Conservation (phyloP, 1,140 invertebrate species). For the Carcinoscorpius rotundicauda region DNA sequence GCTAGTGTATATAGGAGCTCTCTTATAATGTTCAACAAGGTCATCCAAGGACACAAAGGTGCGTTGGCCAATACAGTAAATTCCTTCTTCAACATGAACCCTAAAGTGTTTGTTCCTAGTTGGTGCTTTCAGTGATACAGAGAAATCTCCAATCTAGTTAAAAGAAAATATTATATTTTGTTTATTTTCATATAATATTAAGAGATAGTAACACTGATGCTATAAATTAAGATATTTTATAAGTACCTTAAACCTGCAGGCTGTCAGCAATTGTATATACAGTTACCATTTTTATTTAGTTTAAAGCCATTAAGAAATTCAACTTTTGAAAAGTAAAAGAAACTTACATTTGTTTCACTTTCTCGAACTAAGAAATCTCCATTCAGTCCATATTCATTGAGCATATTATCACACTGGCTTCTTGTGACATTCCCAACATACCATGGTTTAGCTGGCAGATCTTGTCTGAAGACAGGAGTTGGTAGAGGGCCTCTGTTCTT, state of each 20-base stretch:
- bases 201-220: no score
- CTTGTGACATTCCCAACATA: conserved; percentile 93
- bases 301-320: no score
- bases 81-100: conserved; percentile 85
- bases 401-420: conserved; percentile 83
- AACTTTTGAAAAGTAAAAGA: no score
- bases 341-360: conserved; percentile 94
- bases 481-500: no score
- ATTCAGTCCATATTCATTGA: conserved; percentile 87
- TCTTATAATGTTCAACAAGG: conserved; percentile 95
- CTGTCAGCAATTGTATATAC: no score
- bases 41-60: conserved; percentile 93
- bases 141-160: conserved; percentile 88
- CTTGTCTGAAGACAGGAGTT: conserved; percentile 39
- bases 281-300: no score
- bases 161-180: conserved; percentile 23
- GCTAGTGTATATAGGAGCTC: conserved; percentile 95
- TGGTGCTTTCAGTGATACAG: conserved; percentile 93
- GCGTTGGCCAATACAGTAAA: conserved; percentile 95
- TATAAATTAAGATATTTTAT: no score
- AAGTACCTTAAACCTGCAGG: no score
- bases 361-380: conserved; percentile 97
- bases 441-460: conserved; percentile 73
- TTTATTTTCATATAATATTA: no score
- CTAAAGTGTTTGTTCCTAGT: conserved; percentile 98